Conservation (phyloP, 1,140 invertebrate genomes). For the Heliconius himera region DNA sequence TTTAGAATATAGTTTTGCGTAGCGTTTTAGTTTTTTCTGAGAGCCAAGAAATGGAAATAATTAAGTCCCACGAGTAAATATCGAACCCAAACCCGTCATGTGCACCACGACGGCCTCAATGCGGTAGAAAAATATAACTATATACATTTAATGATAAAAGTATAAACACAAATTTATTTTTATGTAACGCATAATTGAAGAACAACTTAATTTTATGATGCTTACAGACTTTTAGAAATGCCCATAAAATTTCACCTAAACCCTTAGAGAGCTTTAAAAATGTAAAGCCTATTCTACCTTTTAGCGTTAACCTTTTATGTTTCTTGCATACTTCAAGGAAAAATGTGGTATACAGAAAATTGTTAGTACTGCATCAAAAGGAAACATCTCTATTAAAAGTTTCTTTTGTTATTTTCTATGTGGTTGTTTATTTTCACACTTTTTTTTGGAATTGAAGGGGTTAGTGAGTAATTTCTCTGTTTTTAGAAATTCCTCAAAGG, state of each 20-base stretch:
- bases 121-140: too few species aligned
- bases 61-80: too few species aligned
- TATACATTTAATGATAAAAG: too few species aligned
- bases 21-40: too few species aligned
- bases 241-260: conserved; percentile 30
- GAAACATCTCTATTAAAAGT: conserved; percentile 1
- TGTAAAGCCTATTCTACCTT: conserved; percentile 33
- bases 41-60: too few species aligned
- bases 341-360: conserved; percentile 1
- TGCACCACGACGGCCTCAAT: too few species aligned
- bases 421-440: not conserved
- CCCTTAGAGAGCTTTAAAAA: conserved; percentile 29
- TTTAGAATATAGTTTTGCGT: too few species aligned
- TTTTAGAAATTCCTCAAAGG: not conserved
- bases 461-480: not conserved
- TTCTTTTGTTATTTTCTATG: not conserved
- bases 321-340: conserved; percentile 10
- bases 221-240: conserved; percentile 22
- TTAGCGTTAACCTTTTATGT: conserved; percentile 32
- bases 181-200: not conserved
- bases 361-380: not conserved
- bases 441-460: not conserved
- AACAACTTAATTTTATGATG: conserved; percentile 17
- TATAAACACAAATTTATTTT: not conserved
- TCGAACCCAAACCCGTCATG: too few species aligned